These are phyloP conservation scores for Acromyrmex echinatior DNA, from an alignment of 1,140 invertebrate species.

Conservation along the genomic window DNA sequence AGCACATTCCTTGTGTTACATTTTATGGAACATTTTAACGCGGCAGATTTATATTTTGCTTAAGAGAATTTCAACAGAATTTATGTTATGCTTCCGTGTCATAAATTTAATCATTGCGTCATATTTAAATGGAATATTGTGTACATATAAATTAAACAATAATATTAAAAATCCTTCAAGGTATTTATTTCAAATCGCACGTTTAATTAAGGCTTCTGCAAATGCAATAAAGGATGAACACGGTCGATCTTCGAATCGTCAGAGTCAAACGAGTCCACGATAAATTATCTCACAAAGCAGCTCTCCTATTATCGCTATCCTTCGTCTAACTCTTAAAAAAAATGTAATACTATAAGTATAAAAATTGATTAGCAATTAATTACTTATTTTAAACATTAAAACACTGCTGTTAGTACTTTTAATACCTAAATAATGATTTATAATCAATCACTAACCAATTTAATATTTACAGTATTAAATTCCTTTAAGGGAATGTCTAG, in stretches of 20 bases:
- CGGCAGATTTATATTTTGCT: conserved; percentile 35
- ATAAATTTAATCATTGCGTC: conserved; percentile 3
- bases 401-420: no score
- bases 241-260: neutral
- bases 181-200: neutral
- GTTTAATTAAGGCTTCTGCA: neutral
- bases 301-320: neutral
- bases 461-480: no score
- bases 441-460: no score
- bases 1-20: conserved; percentile 8
- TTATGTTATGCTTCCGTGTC: conserved; percentile 26
- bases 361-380: no score
- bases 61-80: conserved; percentile 6
- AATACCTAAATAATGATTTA: no score
- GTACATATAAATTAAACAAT: neutral
- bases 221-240: conserved; percentile 37
- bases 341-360: no score
- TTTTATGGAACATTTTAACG: conserved; percentile 13
- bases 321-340: neutral
- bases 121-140: neutral
- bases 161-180: neutral
- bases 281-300: conserved; percentile 13
- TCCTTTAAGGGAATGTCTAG: no score
- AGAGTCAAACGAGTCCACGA: neutral
- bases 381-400: no score